phyloP scores from a whole-genome alignment of 2,113 vertebrate genomes.

The Brachionichthys hirsutus region DNA sequence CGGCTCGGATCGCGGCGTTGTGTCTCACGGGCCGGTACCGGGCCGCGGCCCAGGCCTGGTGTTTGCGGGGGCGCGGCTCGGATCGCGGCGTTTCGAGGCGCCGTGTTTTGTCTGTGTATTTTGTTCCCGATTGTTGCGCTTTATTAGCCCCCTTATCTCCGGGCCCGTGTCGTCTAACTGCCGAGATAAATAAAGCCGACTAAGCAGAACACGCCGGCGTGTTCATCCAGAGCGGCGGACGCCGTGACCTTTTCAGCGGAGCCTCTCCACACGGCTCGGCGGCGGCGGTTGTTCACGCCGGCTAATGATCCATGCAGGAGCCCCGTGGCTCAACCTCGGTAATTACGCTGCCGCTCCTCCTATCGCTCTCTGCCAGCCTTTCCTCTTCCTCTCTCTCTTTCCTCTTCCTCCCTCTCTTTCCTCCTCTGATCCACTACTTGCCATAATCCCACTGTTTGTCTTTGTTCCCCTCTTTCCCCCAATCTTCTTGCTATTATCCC shows the following conservation, averaged over 20 bases:
- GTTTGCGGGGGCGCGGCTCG: no score
- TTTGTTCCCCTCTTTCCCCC: slow-evolving; percentile 9
- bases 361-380: slow-evolving; percentile 49
- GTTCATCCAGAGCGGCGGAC: slow-evolving; percentile 32
- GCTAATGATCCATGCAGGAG: slow-evolving; percentile 64
- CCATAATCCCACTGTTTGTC: slow-evolving; percentile 27
- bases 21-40: no score
- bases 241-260: slow-evolving; percentile 57
- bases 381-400: slow-evolving; percentile 18
- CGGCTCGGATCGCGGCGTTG: no score
- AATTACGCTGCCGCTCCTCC: slow-evolving; percentile 49
- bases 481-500: not conserved
- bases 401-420: not conserved
- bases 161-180: slow-evolving; percentile 20
- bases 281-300: slow-evolving; percentile 56
- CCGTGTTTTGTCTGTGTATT: not conserved
- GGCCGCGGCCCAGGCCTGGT: no score
- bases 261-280: slow-evolving; percentile 22
- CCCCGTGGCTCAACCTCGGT: slow-evolving; percentile 62
- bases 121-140: slow-evolving; percentile 12
- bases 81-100: no score
- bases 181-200: slow-evolving; percentile 37
- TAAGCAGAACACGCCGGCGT: slow-evolving; percentile 2
- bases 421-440: slow-evolving; percentile 25
- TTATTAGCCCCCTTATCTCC: slow-evolving; percentile 30